phyloP scores from a whole-genome alignment of 2,888 invertebrate genomes.

The Sinotaia quadrata region DNA sequence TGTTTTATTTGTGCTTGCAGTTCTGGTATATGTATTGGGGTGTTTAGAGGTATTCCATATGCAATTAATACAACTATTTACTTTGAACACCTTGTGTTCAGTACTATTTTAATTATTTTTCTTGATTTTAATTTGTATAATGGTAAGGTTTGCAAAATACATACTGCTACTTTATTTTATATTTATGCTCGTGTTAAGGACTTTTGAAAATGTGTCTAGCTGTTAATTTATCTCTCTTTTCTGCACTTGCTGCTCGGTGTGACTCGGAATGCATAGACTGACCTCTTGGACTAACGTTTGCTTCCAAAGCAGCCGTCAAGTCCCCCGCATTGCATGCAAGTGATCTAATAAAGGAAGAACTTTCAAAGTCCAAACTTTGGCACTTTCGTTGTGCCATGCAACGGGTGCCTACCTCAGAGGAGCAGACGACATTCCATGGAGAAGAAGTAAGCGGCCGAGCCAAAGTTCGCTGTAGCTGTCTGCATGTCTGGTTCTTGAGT shows the following conservation, averaged over 20 bases:
- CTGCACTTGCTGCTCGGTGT: slow-evolving; percentile 9
- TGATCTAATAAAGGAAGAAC: background rate
- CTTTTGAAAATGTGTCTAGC: too few species aligned
- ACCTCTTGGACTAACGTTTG: slow-evolving; percentile 18
- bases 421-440: slow-evolving; percentile 17
- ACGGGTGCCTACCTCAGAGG: slow-evolving; percentile 26
- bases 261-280: too few species aligned
- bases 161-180: too few species aligned
- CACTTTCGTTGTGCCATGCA: slow-evolving; percentile 26
- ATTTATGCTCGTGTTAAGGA: too few species aligned
- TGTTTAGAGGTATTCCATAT: too few species aligned
- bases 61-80: too few species aligned
- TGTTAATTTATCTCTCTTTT: slow-evolving; percentile 5
- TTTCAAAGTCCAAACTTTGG: slow-evolving; percentile 9
- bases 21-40: too few species aligned
- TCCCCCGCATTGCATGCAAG: background rate
- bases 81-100: too few species aligned
- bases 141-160: too few species aligned
- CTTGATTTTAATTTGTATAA: too few species aligned
- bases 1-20: too few species aligned
- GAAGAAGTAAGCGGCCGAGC: slow-evolving; percentile 3
- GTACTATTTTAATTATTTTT: too few species aligned
- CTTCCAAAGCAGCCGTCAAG: background rate
- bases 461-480: slow-evolving; percentile 9
- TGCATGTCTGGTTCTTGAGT: slow-evolving; percentile 24